Evolutionary conservation across 2,888 invertebrate genomes (phyloP).

Genomic region (Octodonta nipae): DNA sequence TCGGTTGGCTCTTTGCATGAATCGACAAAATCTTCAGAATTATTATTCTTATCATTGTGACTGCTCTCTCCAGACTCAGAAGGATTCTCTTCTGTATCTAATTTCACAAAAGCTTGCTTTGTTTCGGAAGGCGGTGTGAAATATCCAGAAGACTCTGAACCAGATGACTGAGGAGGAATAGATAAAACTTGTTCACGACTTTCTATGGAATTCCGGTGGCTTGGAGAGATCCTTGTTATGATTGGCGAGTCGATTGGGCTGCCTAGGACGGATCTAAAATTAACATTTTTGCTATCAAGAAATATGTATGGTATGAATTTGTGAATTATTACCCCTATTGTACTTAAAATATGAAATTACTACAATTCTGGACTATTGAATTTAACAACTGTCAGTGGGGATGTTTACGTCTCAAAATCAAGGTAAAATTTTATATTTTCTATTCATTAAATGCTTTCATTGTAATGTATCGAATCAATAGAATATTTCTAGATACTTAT

Average conservation of each 20-base stretch:
- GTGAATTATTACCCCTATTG: too few relatives aligned
- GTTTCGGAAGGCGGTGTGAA: slow-evolving; percentile 32
- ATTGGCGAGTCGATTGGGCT: slow-evolving; percentile 13
- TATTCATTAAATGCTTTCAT: too few relatives aligned
- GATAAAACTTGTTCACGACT: slow-evolving; percentile 7
- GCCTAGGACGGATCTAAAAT: slow-evolving; percentile 11
- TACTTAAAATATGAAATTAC: too few relatives aligned
- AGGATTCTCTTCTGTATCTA: slow-evolving; percentile 4
- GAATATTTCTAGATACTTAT: too few relatives aligned
- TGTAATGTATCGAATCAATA: too few relatives aligned
- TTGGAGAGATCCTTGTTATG: slow-evolving; percentile 14
- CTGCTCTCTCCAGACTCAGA: slow-evolving; percentile 11
- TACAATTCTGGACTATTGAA: too few relatives aligned
- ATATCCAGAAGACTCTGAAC: slow-evolving; percentile 35
- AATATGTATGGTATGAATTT: too few relatives aligned
- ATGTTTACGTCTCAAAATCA: too few relatives aligned
- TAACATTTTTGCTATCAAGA: too few relatives aligned
- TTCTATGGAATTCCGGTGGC: slow-evolving; percentile 6
- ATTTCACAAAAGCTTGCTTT: slow-evolving; percentile 22
- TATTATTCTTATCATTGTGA: slow-evolving; percentile 13
- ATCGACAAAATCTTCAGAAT: slow-evolving; percentile 6
- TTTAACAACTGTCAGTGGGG: too few relatives aligned
- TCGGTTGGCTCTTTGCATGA: slow-evolving; percentile 1
- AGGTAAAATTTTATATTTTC: too few relatives aligned
- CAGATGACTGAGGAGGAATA: slow-evolving; percentile 25